Evolutionary conservation across 2,113 vertebrate genomes (phyloP).

Genomic region (Ceratotherium simum): DNA sequence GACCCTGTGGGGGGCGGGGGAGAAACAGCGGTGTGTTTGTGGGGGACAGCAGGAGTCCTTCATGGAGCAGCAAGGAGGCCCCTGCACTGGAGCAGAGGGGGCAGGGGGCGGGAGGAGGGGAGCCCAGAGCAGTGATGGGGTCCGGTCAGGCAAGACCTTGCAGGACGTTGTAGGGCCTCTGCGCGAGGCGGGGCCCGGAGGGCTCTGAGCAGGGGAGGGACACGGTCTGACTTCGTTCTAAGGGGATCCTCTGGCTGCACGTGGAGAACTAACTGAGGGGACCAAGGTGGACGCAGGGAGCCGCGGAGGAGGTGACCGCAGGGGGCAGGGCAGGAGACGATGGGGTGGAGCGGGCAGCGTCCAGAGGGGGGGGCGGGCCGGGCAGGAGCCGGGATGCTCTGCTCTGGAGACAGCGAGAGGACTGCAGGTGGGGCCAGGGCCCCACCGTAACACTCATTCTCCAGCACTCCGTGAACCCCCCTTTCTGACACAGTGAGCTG

Average conservation of each 20-base stretch:
- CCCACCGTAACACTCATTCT: background rate
- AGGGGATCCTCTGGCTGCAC: background rate
- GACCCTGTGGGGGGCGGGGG: background rate
- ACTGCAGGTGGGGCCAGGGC: background rate
- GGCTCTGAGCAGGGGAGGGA: background rate
- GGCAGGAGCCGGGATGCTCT: background rate
- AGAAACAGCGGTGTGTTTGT: background rate
- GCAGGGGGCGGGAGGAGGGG: too few species aligned
- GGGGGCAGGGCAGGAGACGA: background rate
- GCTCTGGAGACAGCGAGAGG: background rate
- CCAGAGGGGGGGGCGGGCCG: rapidly evolving
- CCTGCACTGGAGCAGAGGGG: rapidly evolving
- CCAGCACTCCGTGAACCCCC: background rate
- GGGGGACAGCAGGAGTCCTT: background rate
- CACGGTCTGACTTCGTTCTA: background rate
- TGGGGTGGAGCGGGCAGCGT: background rate
- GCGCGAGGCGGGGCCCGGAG: background rate
- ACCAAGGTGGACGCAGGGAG: background rate
- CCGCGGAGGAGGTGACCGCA: background rate
- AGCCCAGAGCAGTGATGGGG: background rate
- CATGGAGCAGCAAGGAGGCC: background rate
- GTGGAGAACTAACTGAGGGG: background rate
- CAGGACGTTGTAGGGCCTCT: rapidly evolving
- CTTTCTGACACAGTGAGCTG: too few species aligned
- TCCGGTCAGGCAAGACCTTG: background rate